Conservation (phyloP, 2,113 vertebrate genomes). For the Candoia aspera region DNA sequence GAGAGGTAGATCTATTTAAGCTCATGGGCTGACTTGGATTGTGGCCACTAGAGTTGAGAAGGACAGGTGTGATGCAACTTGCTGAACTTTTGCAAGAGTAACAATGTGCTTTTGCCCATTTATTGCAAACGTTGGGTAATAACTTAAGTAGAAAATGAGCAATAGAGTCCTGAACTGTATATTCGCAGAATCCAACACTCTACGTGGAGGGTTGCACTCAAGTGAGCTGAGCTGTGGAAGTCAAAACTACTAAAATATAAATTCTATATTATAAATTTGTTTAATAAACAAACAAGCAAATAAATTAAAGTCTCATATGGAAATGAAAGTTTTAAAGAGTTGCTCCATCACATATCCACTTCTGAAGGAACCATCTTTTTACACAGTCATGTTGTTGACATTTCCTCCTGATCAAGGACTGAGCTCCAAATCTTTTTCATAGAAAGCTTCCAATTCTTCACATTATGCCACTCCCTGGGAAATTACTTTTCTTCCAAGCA, state of each 20-base stretch:
- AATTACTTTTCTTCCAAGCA: neutral
- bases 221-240: neutral
- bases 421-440: neutral
- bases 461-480: neutral
- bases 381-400: neutral
- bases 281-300: too few species aligned
- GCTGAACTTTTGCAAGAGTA: constrained; percentile 3
- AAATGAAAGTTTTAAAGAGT: constrained; percentile 5
- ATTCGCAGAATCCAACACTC: neutral
- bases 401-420: neutral
- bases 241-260: neutral
- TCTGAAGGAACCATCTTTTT: neutral
- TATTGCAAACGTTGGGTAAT: constrained; percentile 26
- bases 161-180: neutral
- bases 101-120: constrained; percentile 1
- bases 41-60: neutral
- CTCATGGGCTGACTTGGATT: neutral
- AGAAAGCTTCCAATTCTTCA: neutral
- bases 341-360: neutral
- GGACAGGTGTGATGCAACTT: constrained; percentile 11
- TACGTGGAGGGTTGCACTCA: neutral
- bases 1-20: neutral
- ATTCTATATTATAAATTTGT: too few species aligned
- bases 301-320: neutral
- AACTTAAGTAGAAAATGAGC: neutral